Conservation (phyloP, 2,113 vertebrate genomes). For the Panthera tigris region DNA sequence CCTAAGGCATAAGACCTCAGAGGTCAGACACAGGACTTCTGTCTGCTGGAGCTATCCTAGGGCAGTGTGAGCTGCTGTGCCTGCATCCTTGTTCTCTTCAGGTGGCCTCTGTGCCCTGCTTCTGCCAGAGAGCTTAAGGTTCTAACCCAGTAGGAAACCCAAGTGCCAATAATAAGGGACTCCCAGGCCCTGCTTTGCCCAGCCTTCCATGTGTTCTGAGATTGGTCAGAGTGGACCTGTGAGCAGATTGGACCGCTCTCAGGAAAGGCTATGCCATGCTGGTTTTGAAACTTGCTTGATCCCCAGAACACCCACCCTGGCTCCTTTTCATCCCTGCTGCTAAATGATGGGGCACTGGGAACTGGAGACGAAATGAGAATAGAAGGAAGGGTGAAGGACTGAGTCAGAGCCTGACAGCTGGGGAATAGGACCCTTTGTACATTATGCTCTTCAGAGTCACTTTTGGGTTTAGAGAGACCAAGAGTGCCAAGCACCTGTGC, state of each 20-base stretch:
- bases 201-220: background rate
- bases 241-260: background rate
- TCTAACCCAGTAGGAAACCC: conserved; percentile 17
- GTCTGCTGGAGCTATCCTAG: background rate
- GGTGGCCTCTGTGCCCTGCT: background rate
- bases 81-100: background rate
- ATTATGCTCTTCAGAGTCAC: background rate
- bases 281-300: background rate
- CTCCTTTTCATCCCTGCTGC: background rate
- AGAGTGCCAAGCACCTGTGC: background rate
- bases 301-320: background rate
- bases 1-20: background rate
- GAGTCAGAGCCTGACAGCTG: background rate
- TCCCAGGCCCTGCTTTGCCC: background rate
- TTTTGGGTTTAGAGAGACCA: background rate
- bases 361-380: background rate
- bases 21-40: background rate
- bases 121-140: background rate
- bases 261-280: background rate
- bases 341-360: background rate
- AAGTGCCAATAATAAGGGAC: background rate
- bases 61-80: background rate
- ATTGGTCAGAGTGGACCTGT: background rate
- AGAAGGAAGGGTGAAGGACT: background rate
- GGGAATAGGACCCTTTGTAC: background rate